These are phyloP conservation scores for Acanthiza pusilla DNA, from an alignment of 2,797 vertebrate genomes.

Conservation along the genomic window DNA sequence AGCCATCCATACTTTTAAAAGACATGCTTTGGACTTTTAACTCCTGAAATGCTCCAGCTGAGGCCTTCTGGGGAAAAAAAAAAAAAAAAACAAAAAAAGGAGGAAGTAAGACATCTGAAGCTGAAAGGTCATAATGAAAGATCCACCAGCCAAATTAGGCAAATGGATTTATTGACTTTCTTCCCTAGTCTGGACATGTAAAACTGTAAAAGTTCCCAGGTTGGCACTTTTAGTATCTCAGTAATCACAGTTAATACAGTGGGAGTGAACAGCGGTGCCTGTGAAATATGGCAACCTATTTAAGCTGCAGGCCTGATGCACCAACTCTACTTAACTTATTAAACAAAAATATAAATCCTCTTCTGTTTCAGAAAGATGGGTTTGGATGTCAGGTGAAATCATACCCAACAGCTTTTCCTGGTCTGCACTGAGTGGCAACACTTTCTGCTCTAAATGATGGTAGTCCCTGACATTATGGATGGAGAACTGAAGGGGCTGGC, in stretches of 20 bases:
- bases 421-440: neutral
- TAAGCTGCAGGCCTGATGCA: neutral
- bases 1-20: neutral
- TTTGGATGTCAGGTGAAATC: neutral
- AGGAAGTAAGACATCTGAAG: neutral
- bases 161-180: neutral
- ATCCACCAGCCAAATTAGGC: neutral
- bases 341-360: neutral
- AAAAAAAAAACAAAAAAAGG: neutral
- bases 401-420: neutral
- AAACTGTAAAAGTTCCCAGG: neutral
- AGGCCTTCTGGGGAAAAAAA: neutral
- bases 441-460: neutral
- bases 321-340: neutral
- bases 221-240: neutral
- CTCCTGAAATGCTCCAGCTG: neutral
- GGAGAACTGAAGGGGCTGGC: neutral
- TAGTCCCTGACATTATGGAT: too few species aligned
- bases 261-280: neutral
- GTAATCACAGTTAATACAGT: neutral
- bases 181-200: neutral
- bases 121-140: neutral
- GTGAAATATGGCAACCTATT: neutral
- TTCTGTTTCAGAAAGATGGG: neutral
- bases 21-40: neutral